Percentiles rank a stretch among this genome's conserved stretches.
These are phyloP conservation scores for Microctonus hyperodae DNA, from an alignment of 2,888 invertebrate species.

Conservation along the genomic window DNA sequence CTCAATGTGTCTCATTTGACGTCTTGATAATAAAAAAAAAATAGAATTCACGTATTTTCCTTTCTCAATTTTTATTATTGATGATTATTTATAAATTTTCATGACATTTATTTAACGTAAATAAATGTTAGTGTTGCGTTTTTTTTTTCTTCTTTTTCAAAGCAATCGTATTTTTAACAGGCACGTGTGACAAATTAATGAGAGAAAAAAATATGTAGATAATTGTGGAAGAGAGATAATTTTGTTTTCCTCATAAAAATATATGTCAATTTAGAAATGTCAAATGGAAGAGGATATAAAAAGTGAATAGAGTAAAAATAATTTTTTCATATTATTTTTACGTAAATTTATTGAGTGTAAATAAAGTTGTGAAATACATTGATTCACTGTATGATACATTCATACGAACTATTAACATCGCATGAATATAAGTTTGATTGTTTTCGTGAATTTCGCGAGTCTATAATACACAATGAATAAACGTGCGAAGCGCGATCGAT, in stretches of 20 bases:
- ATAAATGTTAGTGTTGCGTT: too few species aligned
- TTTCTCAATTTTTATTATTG: not conserved
- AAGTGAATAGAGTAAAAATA: not conserved
- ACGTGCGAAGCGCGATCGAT: constrained; percentile 17
- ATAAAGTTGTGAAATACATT: not conserved
- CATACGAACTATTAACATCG: not conserved
- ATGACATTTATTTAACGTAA: constrained; percentile 8
- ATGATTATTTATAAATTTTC: constrained; percentile 1
- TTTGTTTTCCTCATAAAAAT: too few species aligned
- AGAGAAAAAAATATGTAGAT: constrained; percentile 20
- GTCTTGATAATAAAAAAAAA: not conserved
- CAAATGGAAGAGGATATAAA: not conserved
- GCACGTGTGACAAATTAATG: constrained; percentile 43
- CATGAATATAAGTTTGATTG: not conserved
- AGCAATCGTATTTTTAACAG: constrained; percentile 31
- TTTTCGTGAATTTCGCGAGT: not conserved
- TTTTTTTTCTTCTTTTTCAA: constrained; percentile 27
- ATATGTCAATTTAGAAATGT: not conserved
- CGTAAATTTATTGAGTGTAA: constrained; percentile 1
- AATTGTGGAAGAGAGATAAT: constrained; percentile 17
- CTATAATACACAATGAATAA: not conserved
- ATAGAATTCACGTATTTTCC: not conserved
- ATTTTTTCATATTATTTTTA: not conserved
- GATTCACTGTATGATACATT: not conserved
- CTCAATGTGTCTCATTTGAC: not conserved